These are phyloP conservation scores for Holothuria leucospilota DNA, from an alignment of 53 echinoderm and acorn worm species.

Conservation along the genomic window DNA sequence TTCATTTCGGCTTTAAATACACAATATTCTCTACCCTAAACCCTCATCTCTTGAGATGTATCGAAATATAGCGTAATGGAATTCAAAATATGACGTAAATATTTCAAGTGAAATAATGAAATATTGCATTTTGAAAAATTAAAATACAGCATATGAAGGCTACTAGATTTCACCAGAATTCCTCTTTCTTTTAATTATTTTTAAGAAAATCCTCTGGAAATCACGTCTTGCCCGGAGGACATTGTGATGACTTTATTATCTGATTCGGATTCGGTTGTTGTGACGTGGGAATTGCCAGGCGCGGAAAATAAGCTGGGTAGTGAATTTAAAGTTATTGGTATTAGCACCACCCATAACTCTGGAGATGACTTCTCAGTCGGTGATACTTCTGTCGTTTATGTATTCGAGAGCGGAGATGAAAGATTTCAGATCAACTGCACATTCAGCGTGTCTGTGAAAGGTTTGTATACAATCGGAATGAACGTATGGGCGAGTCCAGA, in stretches of 20 bases:
- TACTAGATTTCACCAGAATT: background rate
- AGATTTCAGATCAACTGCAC: conserved; percentile 5
- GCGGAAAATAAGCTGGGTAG: background rate
- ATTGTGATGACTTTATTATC: background rate
- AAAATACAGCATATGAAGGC: too few species aligned
- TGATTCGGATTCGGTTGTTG: background rate
- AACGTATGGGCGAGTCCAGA: background rate
- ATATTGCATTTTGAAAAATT: too few species aligned
- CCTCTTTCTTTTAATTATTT: background rate
- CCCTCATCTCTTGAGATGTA: too few species aligned
- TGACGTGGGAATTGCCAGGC: background rate
- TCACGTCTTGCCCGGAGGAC: background rate
- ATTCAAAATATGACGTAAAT: too few species aligned
- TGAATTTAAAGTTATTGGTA: background rate
- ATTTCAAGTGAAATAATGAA: too few species aligned
- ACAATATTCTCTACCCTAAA: too few species aligned
- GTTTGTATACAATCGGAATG: background rate
- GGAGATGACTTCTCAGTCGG: conserved; percentile 10
- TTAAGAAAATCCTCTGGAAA: conserved; percentile 7
- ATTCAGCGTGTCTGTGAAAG: background rate
- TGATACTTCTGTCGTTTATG: background rate
- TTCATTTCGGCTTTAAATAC: too few species aligned
- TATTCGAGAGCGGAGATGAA: background rate
- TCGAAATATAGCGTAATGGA: too few species aligned
- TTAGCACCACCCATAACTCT: background rate